These are phyloP conservation scores for Lepilemur ruficaudatus DNA, from an alignment of 2,797 vertebrate genomes.

Conservation along the genomic window DNA sequence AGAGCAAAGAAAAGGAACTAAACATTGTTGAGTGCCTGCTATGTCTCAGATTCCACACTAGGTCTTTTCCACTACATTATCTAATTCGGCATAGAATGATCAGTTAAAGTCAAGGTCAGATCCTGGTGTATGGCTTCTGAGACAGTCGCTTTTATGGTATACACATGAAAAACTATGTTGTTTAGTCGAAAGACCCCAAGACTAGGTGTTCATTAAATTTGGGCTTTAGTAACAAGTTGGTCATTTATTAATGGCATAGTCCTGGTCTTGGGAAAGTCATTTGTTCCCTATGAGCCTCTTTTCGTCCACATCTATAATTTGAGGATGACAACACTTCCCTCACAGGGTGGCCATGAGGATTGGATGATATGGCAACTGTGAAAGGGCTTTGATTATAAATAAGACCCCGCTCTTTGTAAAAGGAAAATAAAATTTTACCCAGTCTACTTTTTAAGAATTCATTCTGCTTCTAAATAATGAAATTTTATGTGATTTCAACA, in stretches of 20 bases:
- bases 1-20: slow-evolving; percentile 8
- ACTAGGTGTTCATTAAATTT: not conserved
- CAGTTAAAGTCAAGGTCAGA: slow-evolving; percentile 7
- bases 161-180: not conserved
- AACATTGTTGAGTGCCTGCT: not conserved
- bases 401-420: not conserved
- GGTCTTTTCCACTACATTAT: not conserved
- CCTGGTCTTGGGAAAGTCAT: not conserved
- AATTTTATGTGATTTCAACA: slow-evolving; percentile 12
- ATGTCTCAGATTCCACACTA: not conserved
- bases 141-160: not conserved
- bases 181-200: not conserved
- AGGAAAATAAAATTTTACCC: slow-evolving; percentile 37
- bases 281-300: not conserved
- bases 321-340: not conserved
- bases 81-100: not conserved
- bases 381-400: slow-evolving; percentile 25
- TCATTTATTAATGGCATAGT: not conserved
- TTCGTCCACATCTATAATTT: not conserved
- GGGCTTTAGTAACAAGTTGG: not conserved
- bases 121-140: not conserved
- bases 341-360: not conserved
- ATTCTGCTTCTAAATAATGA: slow-evolving; percentile 34
- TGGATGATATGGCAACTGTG: not conserved
- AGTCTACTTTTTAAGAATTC: not conserved